Conservation (phyloP, 92 coral and sea anemone genomes). For the Siderastrea radians region DNA sequence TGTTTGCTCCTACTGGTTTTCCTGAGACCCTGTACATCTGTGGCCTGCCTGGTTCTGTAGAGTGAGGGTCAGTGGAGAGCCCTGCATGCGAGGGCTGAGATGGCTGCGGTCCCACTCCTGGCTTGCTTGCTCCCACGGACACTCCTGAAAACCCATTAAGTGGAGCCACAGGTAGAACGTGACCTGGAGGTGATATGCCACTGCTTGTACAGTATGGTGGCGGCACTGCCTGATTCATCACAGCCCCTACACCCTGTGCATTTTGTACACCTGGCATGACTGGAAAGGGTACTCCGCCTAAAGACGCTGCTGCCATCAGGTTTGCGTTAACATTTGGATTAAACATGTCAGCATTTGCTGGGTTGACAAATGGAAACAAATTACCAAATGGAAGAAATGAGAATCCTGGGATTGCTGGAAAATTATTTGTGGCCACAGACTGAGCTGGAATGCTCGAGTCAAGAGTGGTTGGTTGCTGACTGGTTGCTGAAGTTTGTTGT, state of each 20-base stretch:
- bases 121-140: neutral
- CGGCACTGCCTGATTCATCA: neutral
- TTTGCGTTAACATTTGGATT: conserved; percentile 1
- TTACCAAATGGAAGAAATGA: conserved; percentile 32
- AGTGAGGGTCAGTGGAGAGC: neutral
- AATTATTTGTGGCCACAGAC: neutral
- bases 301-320: conserved; percentile 1
- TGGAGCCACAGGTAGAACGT: neutral
- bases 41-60: neutral
- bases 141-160: neutral
- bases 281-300: conserved; percentile 1
- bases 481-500: neutral
- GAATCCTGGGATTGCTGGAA: conserved; percentile 46
- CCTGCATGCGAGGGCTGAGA: neutral
- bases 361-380: conserved; percentile 9
- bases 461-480: neutral
- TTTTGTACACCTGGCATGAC: neutral
- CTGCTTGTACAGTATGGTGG: neutral
- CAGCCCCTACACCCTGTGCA: conserved; percentile 4
- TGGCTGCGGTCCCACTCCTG: neutral
- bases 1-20: neutral
- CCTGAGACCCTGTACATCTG: neutral
- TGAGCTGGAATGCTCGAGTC: neutral
- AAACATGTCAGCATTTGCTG: conserved; percentile 1
- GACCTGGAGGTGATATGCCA: conserved; percentile 4